Conservation (phyloP, 2,888 invertebrate species). For the Drosophila paranaensis region DNA sequence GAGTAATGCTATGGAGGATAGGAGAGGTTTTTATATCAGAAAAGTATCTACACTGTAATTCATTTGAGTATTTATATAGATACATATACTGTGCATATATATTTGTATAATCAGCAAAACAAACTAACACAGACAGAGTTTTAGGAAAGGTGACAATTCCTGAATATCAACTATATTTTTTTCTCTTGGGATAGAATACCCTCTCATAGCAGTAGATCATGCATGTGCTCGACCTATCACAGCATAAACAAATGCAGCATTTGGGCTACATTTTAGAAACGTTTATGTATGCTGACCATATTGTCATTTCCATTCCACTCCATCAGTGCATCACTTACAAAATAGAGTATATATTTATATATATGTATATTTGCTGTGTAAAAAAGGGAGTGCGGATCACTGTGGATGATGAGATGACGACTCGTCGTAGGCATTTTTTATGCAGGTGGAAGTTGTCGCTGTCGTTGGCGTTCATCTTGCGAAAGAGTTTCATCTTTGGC, state of each 20-base stretch:
- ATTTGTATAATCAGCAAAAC: too few species aligned
- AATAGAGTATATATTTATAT: slow-evolving; percentile 24
- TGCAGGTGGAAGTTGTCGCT: slow-evolving; percentile 75
- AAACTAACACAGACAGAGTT: too few species aligned
- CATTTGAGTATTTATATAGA: too few species aligned
- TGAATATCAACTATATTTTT: neutral
- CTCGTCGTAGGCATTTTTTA: slow-evolving; percentile 39
- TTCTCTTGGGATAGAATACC: neutral
- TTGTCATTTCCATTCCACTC: slow-evolving; percentile 4
- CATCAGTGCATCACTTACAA: neutral
- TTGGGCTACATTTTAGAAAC: neutral
- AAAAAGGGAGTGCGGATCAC: slow-evolving; percentile 40
- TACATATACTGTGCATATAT: too few species aligned
- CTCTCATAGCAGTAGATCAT: neutral
- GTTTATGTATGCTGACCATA: neutral
- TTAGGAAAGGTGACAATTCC: neutral
- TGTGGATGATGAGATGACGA: slow-evolving; percentile 25
- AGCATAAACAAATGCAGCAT: too few species aligned
- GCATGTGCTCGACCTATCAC: neutral
- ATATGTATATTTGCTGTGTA: slow-evolving; percentile 2
- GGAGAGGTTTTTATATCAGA: too few species aligned
- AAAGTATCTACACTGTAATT: too few species aligned
- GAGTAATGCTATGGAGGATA: neutral
- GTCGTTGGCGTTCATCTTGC: slow-evolving; percentile 65
- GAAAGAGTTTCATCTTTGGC: slow-evolving; percentile 67